phyloP scores from a whole-genome alignment of 2,888 invertebrate species.

The Baccha elongata region DNA sequence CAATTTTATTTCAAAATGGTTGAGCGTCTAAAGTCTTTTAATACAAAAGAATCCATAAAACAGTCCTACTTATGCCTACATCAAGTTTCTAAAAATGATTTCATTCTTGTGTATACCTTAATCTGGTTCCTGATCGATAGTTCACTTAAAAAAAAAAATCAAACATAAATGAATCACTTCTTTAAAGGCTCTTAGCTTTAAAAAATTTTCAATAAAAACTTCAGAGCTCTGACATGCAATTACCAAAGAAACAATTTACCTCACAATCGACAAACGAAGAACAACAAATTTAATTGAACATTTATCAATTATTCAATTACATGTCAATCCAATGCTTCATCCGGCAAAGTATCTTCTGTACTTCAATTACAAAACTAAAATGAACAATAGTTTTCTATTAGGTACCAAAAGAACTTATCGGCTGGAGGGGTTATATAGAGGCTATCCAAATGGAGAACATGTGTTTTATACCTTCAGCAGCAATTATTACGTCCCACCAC shows the following conservation, averaged over 20 bases:
- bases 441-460: constrained; percentile 48
- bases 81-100: too few species aligned
- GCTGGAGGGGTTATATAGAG: not conserved
- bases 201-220: too few species aligned
- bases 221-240: not conserved
- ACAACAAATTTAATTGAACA: constrained; percentile 22
- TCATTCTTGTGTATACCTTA: too few species aligned
- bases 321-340: constrained; percentile 35
- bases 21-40: too few species aligned
- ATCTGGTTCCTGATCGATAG: too few species aligned
- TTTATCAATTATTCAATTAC: constrained; percentile 63
- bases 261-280: not conserved
- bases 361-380: too few species aligned
- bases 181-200: too few species aligned
- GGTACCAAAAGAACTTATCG: not conserved
- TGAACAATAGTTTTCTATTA: not conserved
- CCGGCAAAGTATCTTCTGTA: not conserved
- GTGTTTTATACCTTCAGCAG: constrained; percentile 49
- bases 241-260: not conserved
- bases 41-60: too few species aligned
- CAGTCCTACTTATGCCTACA: too few species aligned
- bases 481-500: constrained; percentile 41
- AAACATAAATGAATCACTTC: too few species aligned
- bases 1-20: too few species aligned
- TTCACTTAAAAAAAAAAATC: too few species aligned